Conservation (phyloP, 2,888 invertebrate genomes). For the Synergus japonicus region DNA sequence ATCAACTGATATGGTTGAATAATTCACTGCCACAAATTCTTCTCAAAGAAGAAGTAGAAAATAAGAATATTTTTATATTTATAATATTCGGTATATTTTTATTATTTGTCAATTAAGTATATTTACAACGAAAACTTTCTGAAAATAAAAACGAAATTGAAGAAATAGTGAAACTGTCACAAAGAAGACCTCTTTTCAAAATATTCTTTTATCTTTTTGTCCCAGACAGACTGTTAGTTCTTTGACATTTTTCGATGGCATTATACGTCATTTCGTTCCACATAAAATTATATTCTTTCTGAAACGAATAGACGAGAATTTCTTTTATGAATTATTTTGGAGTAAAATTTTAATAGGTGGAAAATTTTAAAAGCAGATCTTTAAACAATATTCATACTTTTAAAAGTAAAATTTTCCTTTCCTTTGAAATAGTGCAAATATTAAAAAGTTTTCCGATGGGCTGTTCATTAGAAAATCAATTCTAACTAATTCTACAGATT, state of each 20-base stretch:
- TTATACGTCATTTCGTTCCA: background rate
- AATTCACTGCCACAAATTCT: background rate
- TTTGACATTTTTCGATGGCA: constrained; percentile 12
- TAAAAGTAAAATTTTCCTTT: background rate
- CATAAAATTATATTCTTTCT: background rate
- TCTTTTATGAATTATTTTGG: background rate
- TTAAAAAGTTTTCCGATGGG: background rate
- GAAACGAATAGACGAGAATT: background rate
- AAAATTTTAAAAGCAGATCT: background rate
- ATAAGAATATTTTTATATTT: background rate
- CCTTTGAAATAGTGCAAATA: background rate
- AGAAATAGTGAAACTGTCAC: background rate
- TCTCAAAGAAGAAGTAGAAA: background rate
- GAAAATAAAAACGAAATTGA: background rate
- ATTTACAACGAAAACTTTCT: background rate
- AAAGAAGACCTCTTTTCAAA: background rate
- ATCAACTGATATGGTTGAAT: background rate
- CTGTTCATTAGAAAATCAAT: background rate
- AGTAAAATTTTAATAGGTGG: background rate
- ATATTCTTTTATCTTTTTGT: constrained; percentile 10
- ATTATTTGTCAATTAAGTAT: background rate
- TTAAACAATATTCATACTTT: background rate
- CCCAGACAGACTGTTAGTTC: background rate
- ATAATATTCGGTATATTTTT: no score
- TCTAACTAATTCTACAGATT: no score